phyloP scores from a whole-genome alignment of 2,113 vertebrate genomes.

The Anhinga rufa region DNA sequence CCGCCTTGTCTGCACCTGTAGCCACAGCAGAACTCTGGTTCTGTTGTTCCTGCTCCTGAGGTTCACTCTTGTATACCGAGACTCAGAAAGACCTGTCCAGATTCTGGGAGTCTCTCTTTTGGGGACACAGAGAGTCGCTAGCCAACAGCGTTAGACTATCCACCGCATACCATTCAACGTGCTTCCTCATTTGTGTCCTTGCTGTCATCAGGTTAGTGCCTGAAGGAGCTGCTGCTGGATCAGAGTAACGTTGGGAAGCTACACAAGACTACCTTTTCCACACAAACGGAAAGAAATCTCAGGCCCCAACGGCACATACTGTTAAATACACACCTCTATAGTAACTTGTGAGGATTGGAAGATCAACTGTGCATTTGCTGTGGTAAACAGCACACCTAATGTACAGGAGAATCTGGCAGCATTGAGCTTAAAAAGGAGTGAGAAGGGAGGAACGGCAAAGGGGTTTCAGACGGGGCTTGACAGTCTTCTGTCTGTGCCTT shows the following conservation, averaged over 20 bases:
- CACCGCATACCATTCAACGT: accelerated
- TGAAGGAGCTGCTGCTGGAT: neutral
- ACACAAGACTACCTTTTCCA: neutral
- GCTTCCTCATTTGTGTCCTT: neutral
- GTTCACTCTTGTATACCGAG: accelerated
- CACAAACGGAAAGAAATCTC: neutral
- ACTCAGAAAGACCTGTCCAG: neutral
- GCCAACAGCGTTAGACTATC: too few relatives aligned
- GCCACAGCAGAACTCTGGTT: neutral
- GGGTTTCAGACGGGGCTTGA: neutral
- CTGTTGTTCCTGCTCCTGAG: neutral
- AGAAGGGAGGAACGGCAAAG: accelerated
- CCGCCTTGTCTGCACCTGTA: too few relatives aligned
- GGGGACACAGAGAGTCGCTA: accelerated
- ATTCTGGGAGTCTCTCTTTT: neutral
- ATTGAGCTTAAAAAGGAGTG: accelerated
- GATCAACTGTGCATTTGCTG: accelerated
- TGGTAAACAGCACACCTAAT: neutral
- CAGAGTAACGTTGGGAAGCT: neutral
- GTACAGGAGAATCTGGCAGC: neutral
- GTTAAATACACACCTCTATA: neutral
- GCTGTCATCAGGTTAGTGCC: neutral
- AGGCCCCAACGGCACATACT: neutral
- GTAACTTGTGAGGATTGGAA: neutral
- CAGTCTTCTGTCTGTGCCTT: neutral